phyloP scores from a whole-genome alignment of 2,888 invertebrate species.

The Cheilosia scutellata region DNA sequence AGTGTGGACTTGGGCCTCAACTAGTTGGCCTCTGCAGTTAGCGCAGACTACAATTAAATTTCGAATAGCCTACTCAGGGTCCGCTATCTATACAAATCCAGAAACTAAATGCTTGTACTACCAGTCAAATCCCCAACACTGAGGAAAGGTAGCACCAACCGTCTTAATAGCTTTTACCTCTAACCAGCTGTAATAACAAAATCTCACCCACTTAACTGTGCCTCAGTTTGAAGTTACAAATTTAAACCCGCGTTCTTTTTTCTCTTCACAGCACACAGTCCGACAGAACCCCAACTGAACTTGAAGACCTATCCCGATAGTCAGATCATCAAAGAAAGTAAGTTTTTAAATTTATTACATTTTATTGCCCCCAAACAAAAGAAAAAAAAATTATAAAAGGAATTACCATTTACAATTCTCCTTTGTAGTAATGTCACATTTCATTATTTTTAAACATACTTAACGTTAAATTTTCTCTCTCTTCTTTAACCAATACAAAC shows the following conservation, averaged over 20 bases:
- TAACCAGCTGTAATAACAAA: not conserved
- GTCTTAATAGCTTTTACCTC: not conserved
- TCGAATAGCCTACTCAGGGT: no score
- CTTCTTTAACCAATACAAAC: constrained; percentile 70
- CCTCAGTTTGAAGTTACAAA: not conserved
- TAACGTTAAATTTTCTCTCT: constrained; percentile 68
- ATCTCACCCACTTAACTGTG: constrained; percentile 2
- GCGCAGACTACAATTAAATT: no score
- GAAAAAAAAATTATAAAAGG: not conserved
- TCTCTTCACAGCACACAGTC: constrained; percentile 52
- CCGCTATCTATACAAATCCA: no score
- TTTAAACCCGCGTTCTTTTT: not conserved
- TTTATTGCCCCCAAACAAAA: not conserved
- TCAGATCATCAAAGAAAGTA: constrained; percentile 93
- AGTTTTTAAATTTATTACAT: constrained; percentile 83
- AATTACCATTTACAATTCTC: not conserved
- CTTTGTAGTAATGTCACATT: constrained; percentile 13
- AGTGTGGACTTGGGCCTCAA: no score
- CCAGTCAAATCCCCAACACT: no score
- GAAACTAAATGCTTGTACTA: no score
- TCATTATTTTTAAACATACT: constrained; percentile 37
- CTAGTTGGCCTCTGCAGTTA: no score
- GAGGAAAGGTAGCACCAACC: no score
- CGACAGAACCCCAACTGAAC: constrained; percentile 85
- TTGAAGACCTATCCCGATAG: constrained; percentile 91